A percentile compares a stretch with the other conserved stretches of the same genome.
These are phyloP conservation scores for Napeogenes sylphis DNA, from an alignment of 2,888 invertebrate species.

Conservation along the genomic window DNA sequence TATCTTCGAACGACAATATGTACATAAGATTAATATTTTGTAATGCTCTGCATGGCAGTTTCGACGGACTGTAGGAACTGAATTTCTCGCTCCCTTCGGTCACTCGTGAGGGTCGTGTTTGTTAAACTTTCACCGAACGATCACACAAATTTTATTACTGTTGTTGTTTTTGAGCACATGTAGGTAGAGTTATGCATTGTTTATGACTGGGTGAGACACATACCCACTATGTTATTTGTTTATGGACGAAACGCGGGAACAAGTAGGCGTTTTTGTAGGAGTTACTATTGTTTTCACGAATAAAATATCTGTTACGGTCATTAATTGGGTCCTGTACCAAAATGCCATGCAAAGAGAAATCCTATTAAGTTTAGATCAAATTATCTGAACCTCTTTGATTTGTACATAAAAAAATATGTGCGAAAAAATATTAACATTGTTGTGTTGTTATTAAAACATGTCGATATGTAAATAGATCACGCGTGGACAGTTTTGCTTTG, in stretches of 20 bases:
- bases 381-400: constrained; percentile 57
- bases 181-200: constrained; percentile 11
- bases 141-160: constrained; percentile 15
- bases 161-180: constrained; percentile 18
- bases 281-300: constrained; percentile 47
- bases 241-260: constrained; percentile 1
- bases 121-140: constrained; percentile 16
- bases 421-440: constrained; percentile 55
- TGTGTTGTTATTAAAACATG: constrained; percentile 66
- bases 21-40: constrained; percentile 77
- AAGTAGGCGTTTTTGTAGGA: constrained; percentile 37
- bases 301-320: constrained; percentile 3
- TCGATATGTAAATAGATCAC: constrained; percentile 67
- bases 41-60: constrained; percentile 61
- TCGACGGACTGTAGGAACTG: constrained; percentile 36
- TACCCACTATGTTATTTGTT: background rate
- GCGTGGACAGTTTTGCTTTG: constrained; percentile 50
- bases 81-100: background rate
- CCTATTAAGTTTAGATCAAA: constrained; percentile 57
- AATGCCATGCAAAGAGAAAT: constrained; percentile 56
- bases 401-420: constrained; percentile 65
- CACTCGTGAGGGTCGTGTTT: constrained; percentile 8
- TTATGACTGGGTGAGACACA: constrained; percentile 5
- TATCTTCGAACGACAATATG: constrained; percentile 78
- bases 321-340: constrained; percentile 30